Conservation (phyloP, 2,113 vertebrate species). For the Rhinopomastus cyanomelas region DNA sequence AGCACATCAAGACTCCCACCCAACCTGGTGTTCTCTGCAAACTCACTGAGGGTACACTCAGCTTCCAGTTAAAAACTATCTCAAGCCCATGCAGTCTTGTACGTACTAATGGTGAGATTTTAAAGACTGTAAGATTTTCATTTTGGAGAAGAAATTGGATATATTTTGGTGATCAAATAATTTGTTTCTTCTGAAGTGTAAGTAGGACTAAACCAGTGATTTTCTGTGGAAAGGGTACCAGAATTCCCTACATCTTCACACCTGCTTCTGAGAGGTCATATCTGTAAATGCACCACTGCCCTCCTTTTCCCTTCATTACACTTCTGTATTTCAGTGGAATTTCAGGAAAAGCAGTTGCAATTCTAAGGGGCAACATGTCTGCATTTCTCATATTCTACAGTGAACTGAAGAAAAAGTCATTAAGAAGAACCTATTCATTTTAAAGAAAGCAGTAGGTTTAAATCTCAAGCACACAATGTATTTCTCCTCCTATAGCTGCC, state of each 20-base stretch:
- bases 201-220: neutral
- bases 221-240: neutral
- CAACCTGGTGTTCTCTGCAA: too few relatives aligned
- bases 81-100: neutral
- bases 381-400: slow-evolving; percentile 13
- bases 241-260: neutral
- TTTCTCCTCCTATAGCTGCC: slow-evolving; percentile 4
- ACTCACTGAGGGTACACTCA: too few relatives aligned
- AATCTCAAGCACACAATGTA: neutral
- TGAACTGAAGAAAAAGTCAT: neutral
- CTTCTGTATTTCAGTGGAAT: neutral
- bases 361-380: neutral
- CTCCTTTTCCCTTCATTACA: neutral
- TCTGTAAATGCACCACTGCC: neutral
- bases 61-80: neutral
- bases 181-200: neutral
- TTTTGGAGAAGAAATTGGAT: neutral
- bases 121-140: neutral
- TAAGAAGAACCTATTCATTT: slow-evolving; percentile 31
- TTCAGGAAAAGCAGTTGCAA: slow-evolving; percentile 3
- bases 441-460: slow-evolving; percentile 10
- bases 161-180: neutral
- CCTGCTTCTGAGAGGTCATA: neutral
- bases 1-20: too few relatives aligned
- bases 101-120: neutral